These are phyloP conservation scores for Arrhamphus sclerolepis DNA, from an alignment of 2,797 vertebrate species.

Conservation along the genomic window DNA sequence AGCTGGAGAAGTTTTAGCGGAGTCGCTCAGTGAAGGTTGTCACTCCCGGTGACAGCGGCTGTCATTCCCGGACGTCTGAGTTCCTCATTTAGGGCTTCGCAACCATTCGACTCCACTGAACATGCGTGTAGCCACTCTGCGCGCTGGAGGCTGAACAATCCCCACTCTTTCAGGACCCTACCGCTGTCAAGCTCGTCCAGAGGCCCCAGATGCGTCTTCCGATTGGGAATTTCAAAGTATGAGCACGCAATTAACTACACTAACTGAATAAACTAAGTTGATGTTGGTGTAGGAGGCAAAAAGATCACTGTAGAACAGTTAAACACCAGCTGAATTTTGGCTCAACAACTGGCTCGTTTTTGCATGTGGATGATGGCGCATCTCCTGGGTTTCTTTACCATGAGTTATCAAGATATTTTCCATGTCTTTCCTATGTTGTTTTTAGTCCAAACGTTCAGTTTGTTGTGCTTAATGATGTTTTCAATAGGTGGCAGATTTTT, in stretches of 20 bases:
- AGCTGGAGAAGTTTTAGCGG: constrained; percentile 27
- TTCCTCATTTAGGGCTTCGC: constrained; percentile 86
- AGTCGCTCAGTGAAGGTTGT: constrained; percentile 64
- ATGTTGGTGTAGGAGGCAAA: too few relatives aligned
- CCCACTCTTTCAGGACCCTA: constrained; percentile 38
- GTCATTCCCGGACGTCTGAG: constrained; percentile 81
- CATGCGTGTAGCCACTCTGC: constrained; percentile 79
- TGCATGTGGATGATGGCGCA: too few relatives aligned
- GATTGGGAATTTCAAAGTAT: constrained; percentile 42
- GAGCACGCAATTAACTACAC: neutral
- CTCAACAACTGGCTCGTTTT: too few relatives aligned
- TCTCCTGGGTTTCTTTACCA: too few relatives aligned
- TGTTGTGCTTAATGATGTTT: too few relatives aligned
- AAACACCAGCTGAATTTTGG: too few relatives aligned
- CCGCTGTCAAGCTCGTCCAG: constrained; percentile 13
- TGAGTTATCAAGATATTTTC: too few relatives aligned
- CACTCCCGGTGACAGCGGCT: constrained; percentile 75
- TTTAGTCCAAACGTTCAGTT: too few relatives aligned
- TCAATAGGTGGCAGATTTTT: too few relatives aligned
- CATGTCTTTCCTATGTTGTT: too few relatives aligned
- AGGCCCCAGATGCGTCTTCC: neutral
- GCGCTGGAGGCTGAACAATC: constrained; percentile 74
- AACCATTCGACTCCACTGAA: constrained; percentile 73
- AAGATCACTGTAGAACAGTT: too few relatives aligned
- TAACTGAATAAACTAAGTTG: too few relatives aligned